Base-by-base conservation (phyloP, 2,113 vertebrate species). In the Mungos mungo region DNA sequence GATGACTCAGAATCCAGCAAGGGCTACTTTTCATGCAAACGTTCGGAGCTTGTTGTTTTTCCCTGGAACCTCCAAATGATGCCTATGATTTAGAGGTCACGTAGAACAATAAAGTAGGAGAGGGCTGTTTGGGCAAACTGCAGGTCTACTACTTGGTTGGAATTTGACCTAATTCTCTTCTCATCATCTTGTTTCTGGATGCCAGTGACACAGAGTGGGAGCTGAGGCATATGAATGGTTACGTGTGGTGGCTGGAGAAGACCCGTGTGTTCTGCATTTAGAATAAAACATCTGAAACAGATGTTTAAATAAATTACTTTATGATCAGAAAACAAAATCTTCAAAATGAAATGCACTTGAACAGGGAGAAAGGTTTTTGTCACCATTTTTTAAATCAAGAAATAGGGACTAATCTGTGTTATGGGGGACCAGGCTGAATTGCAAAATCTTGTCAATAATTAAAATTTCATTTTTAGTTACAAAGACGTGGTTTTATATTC, bases 341-440 rank as follows among this genome's bases (percentile, higher is more conserved):
- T 96, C 52, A 66, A 88, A 94, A 95, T 65, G 60, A 91, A 94
- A 89, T 83, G 19, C 35, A 54, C 11, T 45, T 83, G 88, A 66
- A 77, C 33, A 38, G 29, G 21, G 92, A 41, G 33, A 87, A 94
- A 47, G 11, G 15, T 60, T 95, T 96, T 83, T 85, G 83, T 96
- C 85, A 79, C 72, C 83, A 15, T 90, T 82, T 93, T 93, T 89
- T 82, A 19, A 97, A 50, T 94, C 6, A 93, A 94, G 90, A 98
- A 97, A 97, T 82, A 79, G 96, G 79, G 66, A 81, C 68, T 95
- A 96, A 93, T 98, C 97, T 90, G 68, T 94, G 90, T 96, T 77
- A 12, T 93, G 57, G 35, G 11, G 54, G 93, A 84, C 84, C 84
- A 97, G 96, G 93, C 50, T 88, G 79, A 72, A 72, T 96, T 96